Conservation (phyloP, 1,140 invertebrate species). For the Ectropis grisescens region DNA sequence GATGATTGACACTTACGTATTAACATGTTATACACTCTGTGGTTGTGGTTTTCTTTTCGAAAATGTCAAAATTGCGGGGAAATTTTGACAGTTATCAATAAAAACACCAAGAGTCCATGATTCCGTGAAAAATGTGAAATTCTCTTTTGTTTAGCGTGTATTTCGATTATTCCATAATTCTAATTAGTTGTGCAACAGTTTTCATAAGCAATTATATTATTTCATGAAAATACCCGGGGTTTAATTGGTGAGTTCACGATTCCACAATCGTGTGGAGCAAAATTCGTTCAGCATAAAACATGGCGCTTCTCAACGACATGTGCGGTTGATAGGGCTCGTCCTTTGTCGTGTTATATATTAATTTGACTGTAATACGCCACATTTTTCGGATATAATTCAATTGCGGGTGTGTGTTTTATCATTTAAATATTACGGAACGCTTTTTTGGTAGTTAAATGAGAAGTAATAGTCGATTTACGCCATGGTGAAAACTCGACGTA, state of each 20-base stretch:
- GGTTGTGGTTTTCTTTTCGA: no score
- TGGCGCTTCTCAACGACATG: constrained; percentile 61
- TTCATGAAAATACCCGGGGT: constrained; percentile 16
- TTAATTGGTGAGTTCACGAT: constrained; percentile 33
- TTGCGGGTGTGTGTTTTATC: constrained; percentile 25
- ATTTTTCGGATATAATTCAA: constrained; percentile 23
- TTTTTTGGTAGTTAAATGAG: constrained; percentile 35
- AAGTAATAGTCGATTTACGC: no score
- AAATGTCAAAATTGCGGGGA: constrained; percentile 64
- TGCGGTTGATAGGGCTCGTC: constrained; percentile 52
- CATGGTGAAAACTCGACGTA: constrained; percentile 69
- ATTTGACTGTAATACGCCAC: constrained; percentile 22
- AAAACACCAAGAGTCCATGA: constrained; percentile 55
- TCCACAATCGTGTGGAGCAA: constrained; percentile 1
- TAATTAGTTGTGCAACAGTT: no score
- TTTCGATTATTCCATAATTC: no score
- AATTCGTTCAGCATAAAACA: constrained; percentile 20
- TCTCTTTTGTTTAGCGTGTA: no score
- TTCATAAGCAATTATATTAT: no score
- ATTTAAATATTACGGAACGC: constrained; percentile 37
- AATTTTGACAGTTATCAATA: constrained; percentile 68
- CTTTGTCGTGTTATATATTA: constrained; percentile 44
- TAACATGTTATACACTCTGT: no score
- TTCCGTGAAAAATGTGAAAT: no score
- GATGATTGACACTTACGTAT: no score